These are phyloP conservation scores for Ctena decussata DNA, from an alignment of 2,888 invertebrate species.

Conservation along the genomic window DNA sequence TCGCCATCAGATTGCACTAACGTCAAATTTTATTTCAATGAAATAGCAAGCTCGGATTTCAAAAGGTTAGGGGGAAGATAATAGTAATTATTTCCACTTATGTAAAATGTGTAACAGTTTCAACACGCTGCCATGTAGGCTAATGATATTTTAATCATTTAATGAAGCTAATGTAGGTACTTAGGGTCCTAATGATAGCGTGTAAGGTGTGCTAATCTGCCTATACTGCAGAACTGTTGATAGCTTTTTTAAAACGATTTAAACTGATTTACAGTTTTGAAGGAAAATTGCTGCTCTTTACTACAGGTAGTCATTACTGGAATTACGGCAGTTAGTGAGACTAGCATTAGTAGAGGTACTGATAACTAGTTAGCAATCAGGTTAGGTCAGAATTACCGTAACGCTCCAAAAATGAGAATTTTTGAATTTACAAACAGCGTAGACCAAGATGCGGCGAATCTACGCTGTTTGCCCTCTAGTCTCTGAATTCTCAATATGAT, in stretches of 20 bases:
- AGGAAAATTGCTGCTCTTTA: neutral
- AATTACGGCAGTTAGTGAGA: neutral
- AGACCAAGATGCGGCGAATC: too few relatives aligned
- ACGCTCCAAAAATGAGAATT: too few relatives aligned
- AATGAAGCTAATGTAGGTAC: neutral
- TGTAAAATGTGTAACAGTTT: neutral
- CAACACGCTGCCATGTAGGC: neutral
- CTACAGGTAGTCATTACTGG: neutral
- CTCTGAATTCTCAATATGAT: too few relatives aligned
- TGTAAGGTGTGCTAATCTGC: neutral
- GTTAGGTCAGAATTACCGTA: too few relatives aligned
- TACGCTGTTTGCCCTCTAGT: too few relatives aligned
- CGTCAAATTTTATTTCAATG: neutral
- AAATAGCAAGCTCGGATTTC: neutral
- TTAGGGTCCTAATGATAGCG: neutral
- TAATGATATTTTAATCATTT: constrained; percentile 2
- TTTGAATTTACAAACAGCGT: too few relatives aligned
- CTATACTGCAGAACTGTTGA: neutral
- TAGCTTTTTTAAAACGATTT: neutral
- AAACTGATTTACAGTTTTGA: neutral
- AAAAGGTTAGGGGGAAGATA: neutral
- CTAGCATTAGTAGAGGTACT: neutral
- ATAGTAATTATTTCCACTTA: neutral
- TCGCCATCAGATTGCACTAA: neutral
- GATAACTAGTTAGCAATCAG: too few relatives aligned